Evolutionary conservation across 2,113 vertebrate genomes (phyloP).

Genomic region (Meleagris gallopavo): DNA sequence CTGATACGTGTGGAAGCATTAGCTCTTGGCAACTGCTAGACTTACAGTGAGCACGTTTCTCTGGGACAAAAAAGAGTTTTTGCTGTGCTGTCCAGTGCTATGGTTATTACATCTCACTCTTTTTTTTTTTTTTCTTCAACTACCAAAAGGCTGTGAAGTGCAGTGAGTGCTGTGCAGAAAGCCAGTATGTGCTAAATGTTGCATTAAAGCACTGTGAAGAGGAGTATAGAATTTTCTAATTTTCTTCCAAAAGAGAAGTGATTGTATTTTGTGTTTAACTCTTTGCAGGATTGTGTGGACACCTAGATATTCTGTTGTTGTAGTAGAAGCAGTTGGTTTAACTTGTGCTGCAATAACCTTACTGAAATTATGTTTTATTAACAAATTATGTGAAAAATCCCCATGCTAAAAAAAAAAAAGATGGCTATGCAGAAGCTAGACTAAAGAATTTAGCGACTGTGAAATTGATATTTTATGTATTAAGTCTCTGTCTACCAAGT

Average conservation of each 20-base stretch:
- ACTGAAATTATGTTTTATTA: not conserved
- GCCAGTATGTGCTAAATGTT: not conserved
- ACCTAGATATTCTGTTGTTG: not conserved
- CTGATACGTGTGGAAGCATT: accelerated
- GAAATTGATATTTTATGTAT: not conserved
- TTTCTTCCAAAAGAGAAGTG: not conserved
- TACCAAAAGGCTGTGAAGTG: not conserved
- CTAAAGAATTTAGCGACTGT: not conserved
- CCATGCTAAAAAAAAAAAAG: not conserved
- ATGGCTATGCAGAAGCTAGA: not conserved
- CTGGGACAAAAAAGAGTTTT: not conserved
- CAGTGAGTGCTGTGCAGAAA: not conserved
- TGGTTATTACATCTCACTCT: not conserved
- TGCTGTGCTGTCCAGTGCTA: not conserved
- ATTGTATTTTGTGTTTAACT: not conserved
- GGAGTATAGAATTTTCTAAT: not conserved
- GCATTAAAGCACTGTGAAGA: not conserved
- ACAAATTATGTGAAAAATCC: not conserved
- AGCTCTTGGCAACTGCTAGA: not conserved
- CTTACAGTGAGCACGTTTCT: not conserved
- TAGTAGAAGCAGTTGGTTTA: not conserved
- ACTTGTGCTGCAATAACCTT: not conserved
- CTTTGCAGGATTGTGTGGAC: not conserved
- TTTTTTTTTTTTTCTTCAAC: not conserved
- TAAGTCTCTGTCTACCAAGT: not conserved